Percentiles rank a stretch among this genome's conserved stretches.
These are phyloP conservation scores for Eupristina koningsbergeri DNA, from an alignment of 1,140 invertebrate genomes.

Conservation along the genomic window DNA sequence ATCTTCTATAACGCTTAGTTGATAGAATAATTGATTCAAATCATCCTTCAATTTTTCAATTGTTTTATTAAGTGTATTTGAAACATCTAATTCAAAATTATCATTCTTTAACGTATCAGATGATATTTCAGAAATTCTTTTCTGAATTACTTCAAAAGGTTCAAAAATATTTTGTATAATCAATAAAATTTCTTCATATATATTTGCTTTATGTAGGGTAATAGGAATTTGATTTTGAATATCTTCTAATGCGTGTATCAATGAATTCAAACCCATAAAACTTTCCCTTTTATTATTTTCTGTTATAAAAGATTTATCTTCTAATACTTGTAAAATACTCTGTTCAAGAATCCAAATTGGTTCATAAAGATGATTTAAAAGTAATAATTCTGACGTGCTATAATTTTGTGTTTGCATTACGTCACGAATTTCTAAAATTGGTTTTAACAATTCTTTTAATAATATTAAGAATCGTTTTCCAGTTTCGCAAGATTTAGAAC, in stretches of 20 bases:
- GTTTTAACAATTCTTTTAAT: constrained; percentile 56
- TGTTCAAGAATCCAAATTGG: constrained; percentile 57
- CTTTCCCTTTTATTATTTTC: constrained; percentile 35
- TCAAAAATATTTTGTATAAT: constrained; percentile 57
- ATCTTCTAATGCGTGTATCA: constrained; percentile 53
- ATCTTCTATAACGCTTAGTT: constrained; percentile 35
- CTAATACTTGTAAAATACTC: constrained; percentile 53
- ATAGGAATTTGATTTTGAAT: constrained; percentile 57
- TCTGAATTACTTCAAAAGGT: constrained; percentile 58
- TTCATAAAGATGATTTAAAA: constrained; percentile 58
- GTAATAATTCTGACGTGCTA: constrained; percentile 56
- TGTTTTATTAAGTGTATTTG: constrained; percentile 56
- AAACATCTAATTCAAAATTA: constrained; percentile 61
- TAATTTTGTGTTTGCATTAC: constrained; percentile 54
- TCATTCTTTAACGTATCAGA: constrained; percentile 53
- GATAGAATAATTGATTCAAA: constrained; percentile 44
- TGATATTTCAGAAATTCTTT: constrained; percentile 56
- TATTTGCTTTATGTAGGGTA: constrained; percentile 55
- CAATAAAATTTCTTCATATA: constrained; percentile 56
- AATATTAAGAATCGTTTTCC: constrained; percentile 41
- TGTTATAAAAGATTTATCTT: constrained; percentile 8
- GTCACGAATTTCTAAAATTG: constrained; percentile 56
- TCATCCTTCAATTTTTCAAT: constrained; percentile 51
- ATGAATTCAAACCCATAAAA: constrained; percentile 48
- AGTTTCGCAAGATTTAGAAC: constrained; percentile 34